Evolutionary conservation across 2,888 invertebrate genomes (phyloP), one percentile per base, ranked within the genome.

Genomic region (Thereva nobilitata): DNA sequence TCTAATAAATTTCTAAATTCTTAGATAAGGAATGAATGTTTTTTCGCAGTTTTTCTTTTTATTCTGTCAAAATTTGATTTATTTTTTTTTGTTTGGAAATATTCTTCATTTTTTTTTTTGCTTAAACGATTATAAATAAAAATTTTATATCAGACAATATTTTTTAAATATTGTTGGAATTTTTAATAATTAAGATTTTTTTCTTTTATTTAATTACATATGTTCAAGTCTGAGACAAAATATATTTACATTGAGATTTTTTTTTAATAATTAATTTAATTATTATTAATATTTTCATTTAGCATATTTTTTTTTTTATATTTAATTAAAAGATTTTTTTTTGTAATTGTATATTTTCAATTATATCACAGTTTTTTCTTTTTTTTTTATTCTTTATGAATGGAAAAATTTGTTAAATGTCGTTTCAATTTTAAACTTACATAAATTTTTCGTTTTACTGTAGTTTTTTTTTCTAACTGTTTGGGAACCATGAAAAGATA

Each of bases 261-360:
- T 38, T 55, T 41, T 41, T 55, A 23, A 55, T 40, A 61, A 50
- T 42, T 50, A 47, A 61, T 9, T 61, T 61, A 61, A 61, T 61
- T 50, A 50, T 61, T 49, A 61, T 50, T 50, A 50, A 49, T 23
- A 61, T 50, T 61, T 61, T 50, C 34, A 50, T 61, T 61, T 50
- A 42, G 49, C 50, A 61, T 50, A 61, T 50, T 50, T 61, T 61
- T 23, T 23, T 23, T 23, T 23, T 23, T 23, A 23, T 61, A 61
- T 61, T 61, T 61, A 61, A 61, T 61, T 61, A 61, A 61, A 61
- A 61, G 61, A 23, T 50, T 57, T 57, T 9, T 61, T 61, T 61
- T 61, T 61, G 61, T 61, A 61, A 61, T 61, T 61, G 50, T 50
- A 50, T 61, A 61, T 50, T 61, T 50, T 61, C 61, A 61, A 61